Base-by-base conservation (phyloP, 2,113 vertebrate genomes). In the Terrapene triunguis region DNA sequence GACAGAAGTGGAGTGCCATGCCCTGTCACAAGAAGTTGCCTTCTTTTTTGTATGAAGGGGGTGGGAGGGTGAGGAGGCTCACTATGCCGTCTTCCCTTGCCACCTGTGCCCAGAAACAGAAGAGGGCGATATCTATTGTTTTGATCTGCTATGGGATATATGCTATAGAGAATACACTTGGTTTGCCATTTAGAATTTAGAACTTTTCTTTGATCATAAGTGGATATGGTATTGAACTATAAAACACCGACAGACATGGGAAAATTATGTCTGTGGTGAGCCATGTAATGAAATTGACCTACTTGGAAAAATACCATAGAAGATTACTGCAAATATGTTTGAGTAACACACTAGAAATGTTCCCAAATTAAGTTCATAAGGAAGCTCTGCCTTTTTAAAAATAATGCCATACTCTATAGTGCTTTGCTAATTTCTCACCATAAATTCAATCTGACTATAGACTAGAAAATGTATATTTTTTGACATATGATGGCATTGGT, bases 301-400 rank as follows among this genome's bases (percentile, higher is more conserved):
- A 89, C 72, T 87, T 92, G 88, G 88, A 44, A 89, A 90, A 92
- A 72, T 51, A 32, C 6, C 48, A 62, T 84, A 81, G 53, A 89
- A 84, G 92, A 95, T 62, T 83, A 85, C 53, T 92, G 44, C 6
- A 90, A 86, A 92, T 85, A 88, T 85, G 35, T 69, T 21, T 80
- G 72, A 84, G 8, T 72, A 86, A 80, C 5, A 87, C 82, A 12
- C 32, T 76, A 80, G 72, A 87, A 88, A 85, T 74, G 27, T 82
- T 89, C 27, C 35, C 29, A 86, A 88, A 86, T 8, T 69, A 4
- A 59, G 4, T 10, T 86, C 59, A 90, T 86, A 89, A 86, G n/a
- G 59, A 88, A 90, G 21, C 29, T 9, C 6, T 88, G 65, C 8
- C 85, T 90, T 92, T 83, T 76, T 76, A 38, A 19, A 87, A 93